Base-by-base conservation (phyloP, 2,113 vertebrate genomes). In the Eublepharis macularius region DNA sequence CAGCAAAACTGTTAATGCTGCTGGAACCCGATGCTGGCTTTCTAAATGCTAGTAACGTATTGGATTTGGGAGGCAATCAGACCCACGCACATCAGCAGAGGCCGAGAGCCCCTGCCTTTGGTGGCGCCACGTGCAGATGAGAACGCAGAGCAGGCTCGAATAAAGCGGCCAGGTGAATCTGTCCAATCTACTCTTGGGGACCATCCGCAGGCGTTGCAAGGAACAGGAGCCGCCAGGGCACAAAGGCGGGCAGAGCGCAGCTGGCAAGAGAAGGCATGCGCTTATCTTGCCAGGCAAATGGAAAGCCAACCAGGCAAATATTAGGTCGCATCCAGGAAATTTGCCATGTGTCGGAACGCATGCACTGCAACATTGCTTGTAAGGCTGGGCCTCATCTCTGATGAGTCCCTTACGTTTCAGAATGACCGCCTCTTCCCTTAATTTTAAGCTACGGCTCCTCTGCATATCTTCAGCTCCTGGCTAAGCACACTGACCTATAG, bases 31-130 rank as follows among this genome's bases (percentile, higher is more conserved):
- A 90, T 66, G 82, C 83, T 80, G 83, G 81, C 0, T 0, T 75
- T 88, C 90, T 83, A 93, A 69, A 90, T 92, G 89, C 63, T 60
- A 90, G 41, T 41, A 87, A 83, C 41, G 10, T n/a, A 66, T 80
- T 1, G 5, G 74, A 63, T 88, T 91, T 83, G 68, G 49, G 12
- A 0, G 70, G 41, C 89, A 85, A 80, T 90, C 84, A 90, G 79
- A 78, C 49, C 77, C 85, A 87, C 81, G 24, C 0, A 11, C 74
- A 60, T 85, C 85, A 84, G 86, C 72, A 70, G 0, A 81, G 39
- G n/a, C 83, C 83, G 32, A 57, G n/a, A 86, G 69, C 79, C 80
- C 29, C 85, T 51, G 86, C 82, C 83, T 79, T 0, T 3, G 4
- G 81, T 85, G 83, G 85, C 90, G 87, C 60, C 81, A 82, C 83